Conservation (phyloP, 2,113 vertebrate species). For the Dicentrarchus labrax region DNA sequence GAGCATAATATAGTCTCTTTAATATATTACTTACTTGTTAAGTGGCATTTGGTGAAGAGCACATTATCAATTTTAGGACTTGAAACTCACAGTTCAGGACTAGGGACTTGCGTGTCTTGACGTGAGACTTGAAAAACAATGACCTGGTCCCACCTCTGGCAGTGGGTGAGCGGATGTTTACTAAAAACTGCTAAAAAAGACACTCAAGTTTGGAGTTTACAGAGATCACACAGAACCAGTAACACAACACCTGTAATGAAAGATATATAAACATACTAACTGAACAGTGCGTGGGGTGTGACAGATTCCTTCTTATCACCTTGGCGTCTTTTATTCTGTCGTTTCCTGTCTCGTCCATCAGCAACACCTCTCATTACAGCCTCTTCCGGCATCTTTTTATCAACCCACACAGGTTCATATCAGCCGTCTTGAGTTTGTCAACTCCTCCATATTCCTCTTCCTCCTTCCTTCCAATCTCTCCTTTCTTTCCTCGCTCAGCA, state of each 20-base stretch:
- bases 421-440: slow-evolving; percentile 26
- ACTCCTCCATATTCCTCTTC: slow-evolving; percentile 24
- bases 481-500: slow-evolving; percentile 3
- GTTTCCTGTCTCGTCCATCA: neutral
- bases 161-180: neutral
- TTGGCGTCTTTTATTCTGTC: slow-evolving; percentile 24
- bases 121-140: too few species aligned
- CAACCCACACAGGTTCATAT: slow-evolving; percentile 7
- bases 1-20: too few species aligned
- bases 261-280: neutral
- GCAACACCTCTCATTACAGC: neutral
- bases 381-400: neutral
- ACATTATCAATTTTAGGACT: too few species aligned
- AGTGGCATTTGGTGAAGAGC: too few species aligned
- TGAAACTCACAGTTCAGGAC: too few species aligned
- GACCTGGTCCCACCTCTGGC: too few species aligned
- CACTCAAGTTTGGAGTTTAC: neutral
- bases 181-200: neutral
- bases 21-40: too few species aligned
- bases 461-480: slow-evolving; percentile 9
- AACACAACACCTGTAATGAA: neutral
- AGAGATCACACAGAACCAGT: slow-evolving; percentile 18
- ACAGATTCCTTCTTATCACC: slow-evolving; percentile 17
- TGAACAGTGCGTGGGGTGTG: neutral
- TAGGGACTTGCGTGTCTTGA: too few species aligned